Percentiles rank a stretch among this genome's conserved stretches.
Evolutionary conservation across 2,888 invertebrate genomes (phyloP).

Genomic region (Congeria kusceri): DNA sequence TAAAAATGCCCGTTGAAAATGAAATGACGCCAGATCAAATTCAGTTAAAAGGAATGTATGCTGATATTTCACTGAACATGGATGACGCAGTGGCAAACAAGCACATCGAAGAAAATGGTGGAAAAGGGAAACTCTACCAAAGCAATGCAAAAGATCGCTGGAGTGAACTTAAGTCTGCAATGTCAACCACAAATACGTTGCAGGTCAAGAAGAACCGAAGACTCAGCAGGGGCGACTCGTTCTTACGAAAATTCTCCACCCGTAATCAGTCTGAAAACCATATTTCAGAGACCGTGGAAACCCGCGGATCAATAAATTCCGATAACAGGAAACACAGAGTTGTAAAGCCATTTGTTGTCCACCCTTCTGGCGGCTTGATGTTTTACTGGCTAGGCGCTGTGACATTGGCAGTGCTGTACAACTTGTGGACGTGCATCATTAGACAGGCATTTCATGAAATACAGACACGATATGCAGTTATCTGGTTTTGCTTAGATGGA

Average conservation of each 20-base stretch:
- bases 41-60: too few relatives aligned
- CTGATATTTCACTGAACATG: not conserved
- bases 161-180: slow-evolving; percentile 55
- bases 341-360: slow-evolving; percentile 88
- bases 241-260: slow-evolving; percentile 96
- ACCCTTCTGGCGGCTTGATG: slow-evolving; percentile 98
- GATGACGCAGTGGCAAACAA: not conserved
- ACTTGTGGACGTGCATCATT: slow-evolving; percentile 97
- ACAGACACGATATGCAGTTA: slow-evolving; percentile 85
- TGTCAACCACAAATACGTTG: slow-evolving; percentile 74
- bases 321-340: slow-evolving; percentile 31
- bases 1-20: too few relatives aligned
- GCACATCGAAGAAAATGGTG: slow-evolving; percentile 14
- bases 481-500: slow-evolving; percentile 88
- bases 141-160: slow-evolving; percentile 47
- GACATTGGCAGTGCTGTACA: slow-evolving; percentile 95
- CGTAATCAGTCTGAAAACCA: slow-evolving; percentile 88
- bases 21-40: too few relatives aligned
- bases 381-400: slow-evolving; percentile 97
- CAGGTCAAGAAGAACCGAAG: slow-evolving; percentile 70
- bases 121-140: not conserved
- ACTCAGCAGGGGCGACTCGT: slow-evolving; percentile 86
- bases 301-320: not conserved
- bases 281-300: slow-evolving; percentile 48
- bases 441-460: slow-evolving; percentile 97